Percentiles rank a stretch among this genome's conserved stretches.
Conservation (phyloP, 1,140 invertebrate genomes). For the Drosophila kepulauana region DNA sequence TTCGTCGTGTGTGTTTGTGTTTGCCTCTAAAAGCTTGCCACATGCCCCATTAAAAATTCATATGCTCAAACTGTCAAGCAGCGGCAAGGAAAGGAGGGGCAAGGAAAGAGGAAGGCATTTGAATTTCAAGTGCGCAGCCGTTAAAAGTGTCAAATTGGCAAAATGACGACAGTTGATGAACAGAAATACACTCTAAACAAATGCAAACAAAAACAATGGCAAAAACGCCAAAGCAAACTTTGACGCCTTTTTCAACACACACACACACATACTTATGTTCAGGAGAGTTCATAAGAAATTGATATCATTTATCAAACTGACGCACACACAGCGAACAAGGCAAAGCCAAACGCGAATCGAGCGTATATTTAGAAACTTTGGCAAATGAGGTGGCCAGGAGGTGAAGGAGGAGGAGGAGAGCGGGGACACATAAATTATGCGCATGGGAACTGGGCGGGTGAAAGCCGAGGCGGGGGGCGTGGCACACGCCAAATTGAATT, state of each 20-base stretch:
- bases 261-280: constrained; percentile 20
- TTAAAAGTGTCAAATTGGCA: constrained; percentile 82
- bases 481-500: constrained; percentile 75
- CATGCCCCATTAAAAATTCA: constrained; percentile 76
- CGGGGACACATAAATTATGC: constrained; percentile 63
- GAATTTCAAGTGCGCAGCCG: constrained; percentile 75
- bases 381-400: constrained; percentile 60
- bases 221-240: constrained; percentile 63
- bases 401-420: not conserved
- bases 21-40: constrained; percentile 61
- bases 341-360: constrained; percentile 31
- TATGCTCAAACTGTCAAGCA: constrained; percentile 70
- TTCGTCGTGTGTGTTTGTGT: not conserved
- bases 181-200: constrained; percentile 37
- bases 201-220: constrained; percentile 25
- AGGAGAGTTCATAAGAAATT: constrained; percentile 76
- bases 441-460: constrained; percentile 12
- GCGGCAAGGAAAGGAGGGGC: not conserved
- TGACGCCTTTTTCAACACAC: constrained; percentile 58
- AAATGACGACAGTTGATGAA: constrained; percentile 54
- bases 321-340: constrained; percentile 55
- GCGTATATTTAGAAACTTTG: constrained; percentile 62
- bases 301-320: constrained; percentile 82
- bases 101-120: constrained; percentile 50
- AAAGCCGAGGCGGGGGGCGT: constrained; percentile 26